phyloP scores from a whole-genome alignment of 2,797 vertebrate species.

The Borostomias antarcticus region DNA sequence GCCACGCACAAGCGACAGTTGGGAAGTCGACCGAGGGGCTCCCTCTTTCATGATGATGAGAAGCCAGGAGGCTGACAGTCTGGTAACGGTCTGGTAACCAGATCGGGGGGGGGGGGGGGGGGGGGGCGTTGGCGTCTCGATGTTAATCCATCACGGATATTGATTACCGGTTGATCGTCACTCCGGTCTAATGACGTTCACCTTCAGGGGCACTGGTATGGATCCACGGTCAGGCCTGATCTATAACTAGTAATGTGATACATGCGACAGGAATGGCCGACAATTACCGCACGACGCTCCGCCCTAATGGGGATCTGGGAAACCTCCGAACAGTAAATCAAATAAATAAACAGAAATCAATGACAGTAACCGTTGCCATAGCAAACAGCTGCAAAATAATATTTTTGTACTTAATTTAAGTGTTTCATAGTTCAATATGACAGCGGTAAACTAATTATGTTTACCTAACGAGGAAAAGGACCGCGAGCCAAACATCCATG shows the following conservation, averaged over 20 bases:
- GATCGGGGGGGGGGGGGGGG: conserved; percentile 34
- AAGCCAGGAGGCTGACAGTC: neutral
- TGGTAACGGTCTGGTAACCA: conserved; percentile 15
- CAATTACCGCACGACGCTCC: conserved; percentile 51
- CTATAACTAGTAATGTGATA: conserved; percentile 65
- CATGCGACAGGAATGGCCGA: conserved; percentile 40
- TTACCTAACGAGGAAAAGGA: neutral
- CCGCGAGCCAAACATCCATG: neutral
- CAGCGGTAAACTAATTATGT: too few species aligned
- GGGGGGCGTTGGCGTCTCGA: conserved; percentile 7
- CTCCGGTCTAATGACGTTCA: conserved; percentile 59
- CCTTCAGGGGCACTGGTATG: conserved; percentile 61
- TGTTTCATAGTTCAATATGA: neutral
- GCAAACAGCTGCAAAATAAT: too few species aligned
- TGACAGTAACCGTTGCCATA: neutral
- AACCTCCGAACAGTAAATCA: conserved; percentile 39
- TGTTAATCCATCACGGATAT: conserved; percentile 62
- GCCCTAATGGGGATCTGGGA: conserved; percentile 37
- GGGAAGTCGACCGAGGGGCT: conserved; percentile 3
- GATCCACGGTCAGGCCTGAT: conserved; percentile 54
- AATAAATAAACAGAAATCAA: conserved; percentile 46
- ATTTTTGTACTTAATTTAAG: neutral
- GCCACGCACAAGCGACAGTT: conserved; percentile 7
- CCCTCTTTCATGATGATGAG: conserved; percentile 9
- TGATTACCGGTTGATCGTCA: conserved; percentile 59